Base-by-base conservation (phyloP, 2,113 vertebrate species). In the Marcusenius ussheri region DNA sequence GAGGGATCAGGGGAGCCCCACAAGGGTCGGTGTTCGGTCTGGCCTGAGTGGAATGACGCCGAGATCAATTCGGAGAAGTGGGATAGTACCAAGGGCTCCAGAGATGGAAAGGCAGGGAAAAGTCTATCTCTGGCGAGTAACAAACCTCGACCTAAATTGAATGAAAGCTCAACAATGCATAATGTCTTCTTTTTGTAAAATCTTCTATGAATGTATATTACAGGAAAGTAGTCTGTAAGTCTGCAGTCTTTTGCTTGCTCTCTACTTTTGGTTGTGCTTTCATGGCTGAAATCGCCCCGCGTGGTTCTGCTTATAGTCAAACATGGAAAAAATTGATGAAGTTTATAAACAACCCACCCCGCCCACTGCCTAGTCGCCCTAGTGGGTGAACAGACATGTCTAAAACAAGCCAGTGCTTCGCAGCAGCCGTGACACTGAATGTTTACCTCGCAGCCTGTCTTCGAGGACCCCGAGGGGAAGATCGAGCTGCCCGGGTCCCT, bases 11-110 rank as follows among this genome's bases (percentile, higher is more conserved):
- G 15, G 0, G 95, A 96, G 51, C 77, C 91, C 6, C 94, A 90
- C 90, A 96, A 92, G 80, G 92, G 89, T 89, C 95, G 86, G 86
- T 95, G 95, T 91, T 93, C 95, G 2, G 92, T 98, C 88, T 99
- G 98, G 97, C 97, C 98, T 0, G 98, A 98, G 93, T 99, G 98
- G 98, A 97, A 92, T 35, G 98, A 99, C 90, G 93, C 94, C 1
- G 97, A 98, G 56, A 91, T 99, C 90, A 97, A 94, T 92, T 93
- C 94, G 39, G 98, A 99, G 94, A 99, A 97, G 93, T 99, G 97
- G 98, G 97, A 98, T n/a, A 17, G 89, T 10, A 94, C 91, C 62
- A 98, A 96, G 95, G 62, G 42, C 83, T 89, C 88, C 7, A 97
- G 97, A 91, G 97, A 98, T 70, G 95, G 94, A 66, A 98, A 97